Base-by-base conservation (phyloP, 2,888 invertebrate genomes). In the Ceriagrion tenellum region DNA sequence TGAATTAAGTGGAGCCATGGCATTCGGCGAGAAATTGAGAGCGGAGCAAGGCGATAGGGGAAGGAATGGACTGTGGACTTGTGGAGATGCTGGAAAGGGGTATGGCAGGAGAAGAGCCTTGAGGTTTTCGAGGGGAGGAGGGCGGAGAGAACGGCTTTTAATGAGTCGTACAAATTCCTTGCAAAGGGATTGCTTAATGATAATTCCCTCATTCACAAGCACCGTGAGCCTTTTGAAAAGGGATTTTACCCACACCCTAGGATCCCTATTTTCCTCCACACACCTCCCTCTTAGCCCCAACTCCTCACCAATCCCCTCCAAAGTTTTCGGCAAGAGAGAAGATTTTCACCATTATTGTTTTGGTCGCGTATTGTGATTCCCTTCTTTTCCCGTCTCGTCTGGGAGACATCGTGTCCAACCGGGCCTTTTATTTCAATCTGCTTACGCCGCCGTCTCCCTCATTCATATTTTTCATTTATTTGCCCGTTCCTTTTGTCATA, bases 91-190 rank as follows among this genome's bases (percentile, higher is more conserved):
- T 35, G 81, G 30, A 81, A 26, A 2, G n/a, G n/a, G 35, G 74
- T n/a, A 35, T 30, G 74, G 74, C 10, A 0, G 35, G 74, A 13
- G 18, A 35, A 16, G 16, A 30, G 16, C 81, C 30, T 26, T 20
- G 69, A 69, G n/a, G 69, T 69, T 69, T 23, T 1, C 2, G 69
- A 69, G 26, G 81, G 35, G 81, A 35, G 81, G 13, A 12, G 35
- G 16, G 81, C 10, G 81, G 18, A 47, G 56, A 35, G 56, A 93
- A 93, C n/a, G 69, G 93, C 69, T 93, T 93, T 93, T 93, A 93
- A 93, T 93, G 93, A 93, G 93, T 93, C 93, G 93, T 93, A 93
- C 74, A 69, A 93, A 93, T 93, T 93, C 90, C 93, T 47, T 93
- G 63, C 69, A 69, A 26, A 93, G 93, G 69, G 93, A 40, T 93